A percentile compares a stretch with the other conserved stretches of the same genome.
Evolutionary conservation across 2,888 invertebrate genomes (phyloP).

Genomic region (Dicycla oo): DNA sequence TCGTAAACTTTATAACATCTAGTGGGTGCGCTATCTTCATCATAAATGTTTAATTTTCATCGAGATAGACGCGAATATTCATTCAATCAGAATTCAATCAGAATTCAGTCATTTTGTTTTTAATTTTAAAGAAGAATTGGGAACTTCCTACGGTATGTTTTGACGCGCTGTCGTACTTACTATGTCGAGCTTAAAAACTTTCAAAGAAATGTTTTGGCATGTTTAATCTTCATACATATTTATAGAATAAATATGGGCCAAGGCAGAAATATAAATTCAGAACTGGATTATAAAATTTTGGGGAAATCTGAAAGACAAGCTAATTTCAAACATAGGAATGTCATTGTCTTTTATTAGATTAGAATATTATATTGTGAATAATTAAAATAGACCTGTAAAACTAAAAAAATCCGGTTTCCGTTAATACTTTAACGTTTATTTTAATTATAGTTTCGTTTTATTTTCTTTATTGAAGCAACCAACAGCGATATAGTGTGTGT

Average conservation of each 20-base stretch:
- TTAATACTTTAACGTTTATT: not conserved
- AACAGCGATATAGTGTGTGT: not conserved
- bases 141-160: slow-evolving; percentile 55
- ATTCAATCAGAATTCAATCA: not conserved
- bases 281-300: slow-evolving; percentile 3
- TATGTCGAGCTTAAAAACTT: slow-evolving; percentile 43
- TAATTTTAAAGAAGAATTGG: slow-evolving; percentile 8
- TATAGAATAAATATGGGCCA: slow-evolving; percentile 23
- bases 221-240: slow-evolving; percentile 27
- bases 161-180: slow-evolving; percentile 64
- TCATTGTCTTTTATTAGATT: not conserved
- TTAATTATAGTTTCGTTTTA: not conserved
- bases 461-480: not conserved
- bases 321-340: not conserved
- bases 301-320: not conserved
- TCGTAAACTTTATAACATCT: slow-evolving; percentile 27
- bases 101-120: slow-evolving; percentile 7
- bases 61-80: not conserved
- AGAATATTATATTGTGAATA: not conserved
- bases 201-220: slow-evolving; percentile 41
- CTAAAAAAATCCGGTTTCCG: not conserved
- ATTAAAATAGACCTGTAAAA: not conserved
- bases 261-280: not conserved
- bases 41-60: slow-evolving; percentile 14
- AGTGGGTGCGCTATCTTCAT: not conserved